phyloP scores from a whole-genome alignment of 2,888 invertebrate genomes.

The Zygothrica quintamaculata region DNA sequence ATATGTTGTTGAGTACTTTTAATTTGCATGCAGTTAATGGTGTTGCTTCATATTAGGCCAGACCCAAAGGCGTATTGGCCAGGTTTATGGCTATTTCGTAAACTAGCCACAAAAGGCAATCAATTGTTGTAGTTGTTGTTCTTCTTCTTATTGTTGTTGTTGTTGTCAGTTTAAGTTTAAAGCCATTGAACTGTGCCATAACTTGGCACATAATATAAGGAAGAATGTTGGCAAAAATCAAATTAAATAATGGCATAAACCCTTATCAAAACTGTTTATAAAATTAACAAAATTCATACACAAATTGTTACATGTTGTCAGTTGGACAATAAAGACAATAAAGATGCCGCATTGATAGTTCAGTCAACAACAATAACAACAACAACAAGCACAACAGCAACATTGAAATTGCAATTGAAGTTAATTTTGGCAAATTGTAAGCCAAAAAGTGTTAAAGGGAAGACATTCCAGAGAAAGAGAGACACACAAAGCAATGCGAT shows the following conservation, averaged over 20 bases:
- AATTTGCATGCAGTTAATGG: conserved; percentile 80
- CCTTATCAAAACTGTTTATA: conserved; percentile 35
- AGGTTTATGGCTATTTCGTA: neutral
- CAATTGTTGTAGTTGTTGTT: conserved; percentile 37
- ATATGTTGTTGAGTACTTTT: conserved; percentile 80
- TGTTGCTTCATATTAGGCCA: conserved; percentile 78
- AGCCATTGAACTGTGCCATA: conserved; percentile 54
- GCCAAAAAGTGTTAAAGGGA: conserved; percentile 85
- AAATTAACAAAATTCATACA: conserved; percentile 53
- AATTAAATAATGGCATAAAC: conserved; percentile 53
- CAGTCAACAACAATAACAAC: conserved; percentile 39
- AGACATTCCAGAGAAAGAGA: conserved; percentile 56
- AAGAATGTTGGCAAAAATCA: conserved; percentile 75
- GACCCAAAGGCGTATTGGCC: conserved; percentile 25
- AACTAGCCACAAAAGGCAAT: conserved; percentile 44
- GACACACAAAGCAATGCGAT: conserved; percentile 1
- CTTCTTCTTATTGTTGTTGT: conserved; percentile 13
- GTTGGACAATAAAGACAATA: conserved; percentile 52
- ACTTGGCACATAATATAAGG: conserved; percentile 22
- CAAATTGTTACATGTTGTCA: conserved; percentile 62
- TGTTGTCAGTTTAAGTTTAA: conserved; percentile 28
- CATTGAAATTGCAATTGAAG: conserved; percentile 81
- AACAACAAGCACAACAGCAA: conserved; percentile 43
- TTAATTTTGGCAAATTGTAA: conserved; percentile 85
- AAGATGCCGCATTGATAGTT: conserved; percentile 62